Evolutionary conservation across 2,113 vertebrate species (phyloP).

Genomic region (Serinus canaria): DNA sequence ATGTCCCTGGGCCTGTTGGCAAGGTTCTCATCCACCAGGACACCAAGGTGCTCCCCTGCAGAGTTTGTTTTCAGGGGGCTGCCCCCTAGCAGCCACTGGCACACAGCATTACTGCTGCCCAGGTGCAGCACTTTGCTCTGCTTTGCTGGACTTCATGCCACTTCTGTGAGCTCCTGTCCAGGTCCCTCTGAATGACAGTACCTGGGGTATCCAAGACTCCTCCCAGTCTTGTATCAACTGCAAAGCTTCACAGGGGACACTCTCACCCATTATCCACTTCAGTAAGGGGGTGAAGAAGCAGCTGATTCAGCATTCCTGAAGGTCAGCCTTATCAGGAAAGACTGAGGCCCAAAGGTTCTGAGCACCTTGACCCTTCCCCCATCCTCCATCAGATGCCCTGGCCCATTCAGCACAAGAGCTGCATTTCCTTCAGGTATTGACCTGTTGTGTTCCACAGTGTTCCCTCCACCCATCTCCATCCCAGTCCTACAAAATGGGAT

Average conservation of each 20-base stretch:
- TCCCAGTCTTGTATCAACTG: neutral
- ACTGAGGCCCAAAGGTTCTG: neutral
- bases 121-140: neutral
- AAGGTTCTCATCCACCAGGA: neutral
- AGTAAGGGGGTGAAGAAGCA: neutral
- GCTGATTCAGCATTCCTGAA: neutral
- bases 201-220: neutral
- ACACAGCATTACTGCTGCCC: neutral
- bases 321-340: accelerated
- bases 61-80: neutral
- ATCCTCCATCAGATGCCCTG: neutral
- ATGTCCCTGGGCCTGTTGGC: neutral
- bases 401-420: neutral
- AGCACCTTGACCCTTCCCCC: neutral
- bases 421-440: neutral
- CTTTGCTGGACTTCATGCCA: neutral
- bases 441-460: neutral
- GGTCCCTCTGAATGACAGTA: neutral
- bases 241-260: neutral
- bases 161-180: neutral
- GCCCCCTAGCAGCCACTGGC: neutral
- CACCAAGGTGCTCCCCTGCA: neutral
- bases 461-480: neutral
- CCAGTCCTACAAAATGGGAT: neutral
- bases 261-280: neutral